Evolutionary conservation across 2,888 invertebrate genomes (phyloP).

Genomic region (Camptogramma bilineatum): DNA sequence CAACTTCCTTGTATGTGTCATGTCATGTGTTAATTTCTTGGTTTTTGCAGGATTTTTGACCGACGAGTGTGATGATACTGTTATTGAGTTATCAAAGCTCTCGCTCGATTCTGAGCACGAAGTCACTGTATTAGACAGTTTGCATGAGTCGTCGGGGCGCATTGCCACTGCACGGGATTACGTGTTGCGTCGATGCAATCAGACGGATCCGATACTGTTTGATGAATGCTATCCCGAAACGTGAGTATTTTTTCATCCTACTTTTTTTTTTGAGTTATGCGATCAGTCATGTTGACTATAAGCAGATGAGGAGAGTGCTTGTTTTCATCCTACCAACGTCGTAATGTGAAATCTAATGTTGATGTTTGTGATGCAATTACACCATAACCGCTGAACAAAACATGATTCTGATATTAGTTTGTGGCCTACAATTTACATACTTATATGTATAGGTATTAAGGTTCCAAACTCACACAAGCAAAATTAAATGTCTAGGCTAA

Average conservation of each 20-base stretch:
- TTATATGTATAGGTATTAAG: no score
- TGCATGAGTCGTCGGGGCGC: conserved; percentile 70
- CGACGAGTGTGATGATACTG: conserved; percentile 85
- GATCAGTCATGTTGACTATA: no score
- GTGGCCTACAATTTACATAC: no score
- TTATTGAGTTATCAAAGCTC: conserved; percentile 82
- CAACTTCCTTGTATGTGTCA: conserved; percentile 78
- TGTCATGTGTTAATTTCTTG: conserved; percentile 46
- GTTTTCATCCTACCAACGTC: neutral
- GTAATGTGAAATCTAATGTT: no score
- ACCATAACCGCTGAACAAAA: no score
- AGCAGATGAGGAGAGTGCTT: no score
- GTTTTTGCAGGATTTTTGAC: conserved; percentile 80
- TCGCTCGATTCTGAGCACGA: conserved; percentile 78
- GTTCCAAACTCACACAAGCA: no score
- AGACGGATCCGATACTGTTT: conserved; percentile 87
- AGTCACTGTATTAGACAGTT: conserved; percentile 74
- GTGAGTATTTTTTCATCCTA: conserved; percentile 72
- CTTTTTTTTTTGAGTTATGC: neutral
- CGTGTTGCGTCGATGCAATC: conserved; percentile 88
- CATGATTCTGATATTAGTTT: no score
- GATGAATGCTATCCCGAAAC: conserved; percentile 87
- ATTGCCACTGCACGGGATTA: conserved; percentile 74
- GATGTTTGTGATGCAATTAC: no score
- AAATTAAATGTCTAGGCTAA: no score